These are phyloP conservation scores for Lanius collurio DNA, from an alignment of 2,113 vertebrate species.

Conservation along the genomic window DNA sequence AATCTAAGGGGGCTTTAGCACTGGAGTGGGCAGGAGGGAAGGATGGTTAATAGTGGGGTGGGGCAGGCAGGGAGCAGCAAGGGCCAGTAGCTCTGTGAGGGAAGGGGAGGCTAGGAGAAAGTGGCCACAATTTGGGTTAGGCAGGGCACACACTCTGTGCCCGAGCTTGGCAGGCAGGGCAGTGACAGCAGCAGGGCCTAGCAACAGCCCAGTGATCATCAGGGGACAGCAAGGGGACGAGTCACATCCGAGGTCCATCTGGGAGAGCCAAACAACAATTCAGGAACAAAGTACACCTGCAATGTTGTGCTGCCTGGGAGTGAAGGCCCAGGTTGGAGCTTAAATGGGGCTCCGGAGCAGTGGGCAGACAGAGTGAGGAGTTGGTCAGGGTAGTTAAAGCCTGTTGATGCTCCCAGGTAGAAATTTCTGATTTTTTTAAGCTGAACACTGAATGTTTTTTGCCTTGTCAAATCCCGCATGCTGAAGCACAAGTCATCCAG, in stretches of 20 bases:
- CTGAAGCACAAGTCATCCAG: not conserved
- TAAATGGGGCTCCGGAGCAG: not conserved
- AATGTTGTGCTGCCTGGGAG: not conserved
- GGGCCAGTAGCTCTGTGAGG: not conserved
- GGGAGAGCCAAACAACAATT: not conserved
- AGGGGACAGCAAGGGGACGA: not conserved
- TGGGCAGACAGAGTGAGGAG: not conserved
- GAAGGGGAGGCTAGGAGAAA: not conserved
- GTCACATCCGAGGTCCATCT: not conserved
- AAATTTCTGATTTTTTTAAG: not conserved
- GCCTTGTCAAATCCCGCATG: not conserved
- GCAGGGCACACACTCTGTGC: accelerated
- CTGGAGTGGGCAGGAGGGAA: not conserved
- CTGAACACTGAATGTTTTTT: not conserved
- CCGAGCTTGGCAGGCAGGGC: not conserved
- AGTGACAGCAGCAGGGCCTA: not conserved
- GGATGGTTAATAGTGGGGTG: not conserved
- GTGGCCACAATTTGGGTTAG: accelerated
- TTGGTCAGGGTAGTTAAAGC: not conserved
- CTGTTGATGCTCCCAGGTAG: not conserved
- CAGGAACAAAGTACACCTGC: not conserved
- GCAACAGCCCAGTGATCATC: no score
- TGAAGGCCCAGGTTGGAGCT: not conserved
- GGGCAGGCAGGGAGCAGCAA: not conserved
- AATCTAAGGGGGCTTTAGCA: not conserved